phyloP scores from a whole-genome alignment of 2,113 vertebrate genomes.

The Hyaena hyaena region DNA sequence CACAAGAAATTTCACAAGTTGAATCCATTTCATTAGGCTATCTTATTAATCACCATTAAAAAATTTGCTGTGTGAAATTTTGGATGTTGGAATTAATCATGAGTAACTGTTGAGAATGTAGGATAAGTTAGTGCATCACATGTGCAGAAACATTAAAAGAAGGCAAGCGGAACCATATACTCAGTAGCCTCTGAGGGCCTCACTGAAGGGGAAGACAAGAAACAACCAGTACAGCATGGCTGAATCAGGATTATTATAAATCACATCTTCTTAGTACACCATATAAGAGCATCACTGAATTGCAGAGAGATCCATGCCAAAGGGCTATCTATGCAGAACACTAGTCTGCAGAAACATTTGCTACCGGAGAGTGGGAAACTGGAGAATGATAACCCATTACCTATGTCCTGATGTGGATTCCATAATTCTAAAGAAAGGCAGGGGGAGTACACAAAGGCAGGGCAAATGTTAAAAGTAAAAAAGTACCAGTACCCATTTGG shows the following conservation, averaged over 20 bases:
- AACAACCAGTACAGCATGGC: not conserved
- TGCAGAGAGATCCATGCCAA: not conserved
- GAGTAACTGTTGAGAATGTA: not conserved
- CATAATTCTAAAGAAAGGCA: not conserved
- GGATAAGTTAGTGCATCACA: not conserved
- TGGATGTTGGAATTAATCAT: not conserved
- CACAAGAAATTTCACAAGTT: constrained; percentile 21
- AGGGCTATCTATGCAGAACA: not conserved
- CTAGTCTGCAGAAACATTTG: not conserved
- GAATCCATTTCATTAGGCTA: not conserved
- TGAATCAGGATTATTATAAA: not conserved
- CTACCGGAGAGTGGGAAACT: not conserved
- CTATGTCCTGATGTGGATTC: not conserved
- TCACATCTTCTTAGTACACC: not conserved
- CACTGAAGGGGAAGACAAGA: not conserved
- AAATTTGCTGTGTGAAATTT: not conserved
- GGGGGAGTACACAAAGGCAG: not conserved
- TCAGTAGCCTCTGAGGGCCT: not conserved
- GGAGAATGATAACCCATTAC: not conserved
- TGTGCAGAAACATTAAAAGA: not conserved
- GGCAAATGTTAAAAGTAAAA: not conserved
- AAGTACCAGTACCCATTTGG: not conserved
- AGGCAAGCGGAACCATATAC: not conserved
- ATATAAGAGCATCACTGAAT: not conserved
- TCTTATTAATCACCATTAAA: not conserved